Evolutionary conservation across 2,797 vertebrate species (phyloP), one percentile per base, ranked within the genome.

Genomic region (Phoxinus dragarum): DNA sequence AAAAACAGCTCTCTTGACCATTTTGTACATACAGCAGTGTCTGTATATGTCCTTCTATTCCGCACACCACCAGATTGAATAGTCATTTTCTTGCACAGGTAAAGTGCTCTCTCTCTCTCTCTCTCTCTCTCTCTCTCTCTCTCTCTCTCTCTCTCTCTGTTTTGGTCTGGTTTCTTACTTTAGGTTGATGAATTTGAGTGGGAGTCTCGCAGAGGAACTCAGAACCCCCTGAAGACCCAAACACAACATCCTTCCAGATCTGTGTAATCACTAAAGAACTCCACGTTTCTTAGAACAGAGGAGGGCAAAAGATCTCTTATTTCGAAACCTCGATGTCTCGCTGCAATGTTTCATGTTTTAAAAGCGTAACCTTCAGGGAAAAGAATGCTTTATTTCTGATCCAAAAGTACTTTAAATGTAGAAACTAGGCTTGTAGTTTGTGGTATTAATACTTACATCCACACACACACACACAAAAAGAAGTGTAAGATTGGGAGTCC

Each of bases 121-220:
- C 17, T 73, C 21, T 76, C n/a, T 27, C 19, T 14, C 23, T 72
- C 17, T 73, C 21, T 76, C n/a, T 27, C n/a, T n/a, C 59, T 75
- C 64, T 72, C 19, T 14, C 23, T 72, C 17, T 73, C 19, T 14
- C 23, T 72, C 17, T 73, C 21, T 76, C n/a, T 27, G 10, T 84
- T 69, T 59, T 5, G 14, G 92, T 95, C 95, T 96, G 95, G 80
- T 95, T 94, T 95, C 87, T 89, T 91, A 92, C 88, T 95, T 82
- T 88, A 93, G 86, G 11, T 72, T 91, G 91, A 92, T 94, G 90
- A 90, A 94, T 92, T 91, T 94, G 94, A 90, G 94, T 93, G 93
- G 94, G 92, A 93, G 94, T 91, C 90, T 86, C 23, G 90, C 93
- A 93, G 95, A 95, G 94, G 94, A 95, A 95, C 90, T 91, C 85